Base-by-base conservation (phyloP, 2,113 vertebrate species). In the Perca flavescens region DNA sequence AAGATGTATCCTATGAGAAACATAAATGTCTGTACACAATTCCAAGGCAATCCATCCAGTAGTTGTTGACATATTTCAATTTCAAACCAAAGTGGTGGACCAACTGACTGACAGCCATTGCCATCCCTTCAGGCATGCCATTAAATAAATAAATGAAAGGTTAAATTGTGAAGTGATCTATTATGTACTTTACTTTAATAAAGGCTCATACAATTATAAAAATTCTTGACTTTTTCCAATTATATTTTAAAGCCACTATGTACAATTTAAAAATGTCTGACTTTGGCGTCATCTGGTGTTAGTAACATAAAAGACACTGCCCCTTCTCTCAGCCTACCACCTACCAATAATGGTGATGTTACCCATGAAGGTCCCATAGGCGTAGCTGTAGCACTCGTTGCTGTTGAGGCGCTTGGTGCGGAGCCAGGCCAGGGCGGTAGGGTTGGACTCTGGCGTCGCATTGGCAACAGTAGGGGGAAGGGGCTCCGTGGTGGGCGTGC, bases 281-380 rank as follows among this genome's bases (percentile, higher is more conserved):
- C 52, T 57, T 77, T 77, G 52, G 52, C 13, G 9, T 17, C 40
- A 56, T 47, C 62, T 4, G 0, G 50, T 65, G 62, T 17, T 12
- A 4, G 12, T 17, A 25, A 40, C 14, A 60, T 14, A 50, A 58
- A 77, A 13, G 7, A 49, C 25, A 34, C 36, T 2, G 9, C 40
- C 40, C 36, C 40, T 10, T 43, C 40, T 46, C 1, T 17, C 21
- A 13, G 12, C 25, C 21, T 28, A 6, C 61, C 60, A 75, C 91
- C 9, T 92, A 99, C 98, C 97, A 64, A 97, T 89, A 0, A 99
- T 87, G 64, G 81, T 95, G 84, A 99, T 91, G 60, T 87, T 90
- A 1, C 80, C 89, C 16, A 19, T 77, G 15, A 97, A 97, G 83
- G 91, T 93, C 5, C 98, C 98, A 0, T 97, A 93, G 94, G 94